phyloP scores from a whole-genome alignment of 2,888 invertebrate genomes.

The Ennomos quercinarius region DNA sequence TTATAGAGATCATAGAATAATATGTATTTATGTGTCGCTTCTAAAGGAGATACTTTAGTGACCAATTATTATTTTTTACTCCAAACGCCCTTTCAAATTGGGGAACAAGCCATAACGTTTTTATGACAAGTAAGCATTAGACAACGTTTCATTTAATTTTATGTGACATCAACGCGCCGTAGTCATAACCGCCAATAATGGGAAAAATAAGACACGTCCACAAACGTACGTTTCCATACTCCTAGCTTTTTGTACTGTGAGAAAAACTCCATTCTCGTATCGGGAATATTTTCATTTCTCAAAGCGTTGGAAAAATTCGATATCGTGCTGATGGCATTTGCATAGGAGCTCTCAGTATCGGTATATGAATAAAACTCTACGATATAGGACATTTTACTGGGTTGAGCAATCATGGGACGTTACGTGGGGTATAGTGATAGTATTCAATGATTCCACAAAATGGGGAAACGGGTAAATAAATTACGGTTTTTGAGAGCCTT shows the following conservation, averaged over 20 bases:
- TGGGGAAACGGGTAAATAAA: not conserved
- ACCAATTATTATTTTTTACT: too few relatives aligned
- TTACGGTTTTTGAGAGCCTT: not conserved
- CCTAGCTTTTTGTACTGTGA: not conserved
- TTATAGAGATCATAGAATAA: too few relatives aligned
- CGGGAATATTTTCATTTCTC: slow-evolving; percentile 32
- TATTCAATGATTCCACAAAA: slow-evolving; percentile 4
- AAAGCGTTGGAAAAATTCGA: slow-evolving; percentile 32
- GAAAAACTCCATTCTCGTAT: not conserved
- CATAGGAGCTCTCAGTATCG: slow-evolving; percentile 16
- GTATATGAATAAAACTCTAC: slow-evolving; percentile 24
- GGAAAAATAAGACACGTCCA: too few relatives aligned
- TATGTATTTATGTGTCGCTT: too few relatives aligned
- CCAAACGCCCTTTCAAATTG: too few relatives aligned
- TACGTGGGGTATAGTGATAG: slow-evolving; percentile 36
- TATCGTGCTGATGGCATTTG: slow-evolving; percentile 39
- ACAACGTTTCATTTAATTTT: too few relatives aligned
- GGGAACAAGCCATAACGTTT: too few relatives aligned
- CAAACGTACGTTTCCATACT: not conserved
- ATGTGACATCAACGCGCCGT: too few relatives aligned
- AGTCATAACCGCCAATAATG: too few relatives aligned
- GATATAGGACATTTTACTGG: slow-evolving; percentile 2
- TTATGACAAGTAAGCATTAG: too few relatives aligned
- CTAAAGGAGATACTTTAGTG: too few relatives aligned
- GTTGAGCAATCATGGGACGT: not conserved